Evolutionary conservation across 2,113 vertebrate species (phyloP).

Genomic region (Isichthys henryi): DNA sequence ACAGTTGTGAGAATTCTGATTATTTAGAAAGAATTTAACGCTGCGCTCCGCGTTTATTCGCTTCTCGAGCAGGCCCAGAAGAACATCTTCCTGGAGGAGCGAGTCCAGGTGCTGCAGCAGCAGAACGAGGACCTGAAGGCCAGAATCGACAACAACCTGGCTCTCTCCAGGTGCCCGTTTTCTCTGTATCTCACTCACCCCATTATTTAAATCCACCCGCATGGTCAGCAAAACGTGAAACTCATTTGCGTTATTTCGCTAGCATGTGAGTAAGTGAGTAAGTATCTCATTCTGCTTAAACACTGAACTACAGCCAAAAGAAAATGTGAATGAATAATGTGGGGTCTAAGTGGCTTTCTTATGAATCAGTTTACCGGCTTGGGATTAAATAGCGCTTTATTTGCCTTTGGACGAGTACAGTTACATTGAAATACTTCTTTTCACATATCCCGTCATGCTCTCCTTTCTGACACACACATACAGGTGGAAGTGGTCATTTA

Average conservation of each 20-base stretch:
- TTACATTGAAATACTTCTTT: background rate
- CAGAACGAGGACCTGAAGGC: constrained; percentile 90
- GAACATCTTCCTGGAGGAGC: constrained; percentile 85
- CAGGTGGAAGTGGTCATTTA: background rate
- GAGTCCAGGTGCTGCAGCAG: constrained; percentile 86
- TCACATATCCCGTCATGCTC: background rate
- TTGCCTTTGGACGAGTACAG: background rate
- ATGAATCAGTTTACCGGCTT: background rate
- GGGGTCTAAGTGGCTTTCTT: background rate
- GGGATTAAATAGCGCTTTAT: background rate
- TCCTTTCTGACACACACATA: background rate
- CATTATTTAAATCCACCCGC: background rate
- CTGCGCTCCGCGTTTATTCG: constrained; percentile 31
- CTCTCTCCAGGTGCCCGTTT: constrained; percentile 71
- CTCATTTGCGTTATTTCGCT: background rate
- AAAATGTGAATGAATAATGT: background rate
- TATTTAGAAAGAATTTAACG: constrained; percentile 43
- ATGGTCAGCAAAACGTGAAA: background rate
- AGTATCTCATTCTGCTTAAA: background rate
- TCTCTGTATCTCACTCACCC: background rate
- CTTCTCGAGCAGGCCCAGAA: constrained; percentile 78
- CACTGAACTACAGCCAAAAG: background rate
- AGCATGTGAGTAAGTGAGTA: background rate
- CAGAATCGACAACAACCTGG: constrained; percentile 79
- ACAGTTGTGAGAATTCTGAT: background rate